Evolutionary conservation across 2,113 vertebrate genomes (phyloP), one percentile per base, ranked within the genome.

Genomic region (Callospermophilus lateralis): DNA sequence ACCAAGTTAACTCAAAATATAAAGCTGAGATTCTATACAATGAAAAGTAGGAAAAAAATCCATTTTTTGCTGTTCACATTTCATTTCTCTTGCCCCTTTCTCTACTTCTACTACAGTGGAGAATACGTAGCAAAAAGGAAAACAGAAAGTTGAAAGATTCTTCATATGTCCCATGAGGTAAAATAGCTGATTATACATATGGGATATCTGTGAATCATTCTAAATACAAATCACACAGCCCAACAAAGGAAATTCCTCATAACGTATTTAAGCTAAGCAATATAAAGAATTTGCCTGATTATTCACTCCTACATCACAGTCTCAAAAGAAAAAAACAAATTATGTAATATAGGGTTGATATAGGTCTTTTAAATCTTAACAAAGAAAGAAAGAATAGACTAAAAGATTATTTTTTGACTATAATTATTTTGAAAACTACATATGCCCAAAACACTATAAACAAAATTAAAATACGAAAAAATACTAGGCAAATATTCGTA

Each of bases 341-440:
- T 70, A 77, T 30, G 24, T 63, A 76, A 87, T 77, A 17, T 51
- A 70, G 45, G 20, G 11, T 55, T 88, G 55, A 26, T n/a, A 9
- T 8, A 87, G 15, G 4, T 72, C 84, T 96, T 94, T 84, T 77
- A 90, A 70, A 88, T 81, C 17, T 88, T 81, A 90, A 78, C 65
- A 95, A 95, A 96, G 63, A 97, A 95, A 96, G 61, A 97, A 86
- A 68, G 37, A 90, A 92, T 26, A 92, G 77, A 70, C 22, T 90
- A 90, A 87, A 84, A 68, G n/a, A 73, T 96, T 39, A 61, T 63
- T 88, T 85, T 74, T 85, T 78, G 42, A 76, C 45, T 78, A 68
- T 67, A 70, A 79, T 86, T 84, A 93, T 87, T 94, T 94, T 93
- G 32, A 61, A 74, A 96, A 90, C 74, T 79, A 96, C 63, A 34